A percentile compares a stretch with the other conserved stretches of the same genome.
Evolutionary conservation across 1,140 invertebrate species (phyloP).

Genomic region (Mya arenaria): DNA sequence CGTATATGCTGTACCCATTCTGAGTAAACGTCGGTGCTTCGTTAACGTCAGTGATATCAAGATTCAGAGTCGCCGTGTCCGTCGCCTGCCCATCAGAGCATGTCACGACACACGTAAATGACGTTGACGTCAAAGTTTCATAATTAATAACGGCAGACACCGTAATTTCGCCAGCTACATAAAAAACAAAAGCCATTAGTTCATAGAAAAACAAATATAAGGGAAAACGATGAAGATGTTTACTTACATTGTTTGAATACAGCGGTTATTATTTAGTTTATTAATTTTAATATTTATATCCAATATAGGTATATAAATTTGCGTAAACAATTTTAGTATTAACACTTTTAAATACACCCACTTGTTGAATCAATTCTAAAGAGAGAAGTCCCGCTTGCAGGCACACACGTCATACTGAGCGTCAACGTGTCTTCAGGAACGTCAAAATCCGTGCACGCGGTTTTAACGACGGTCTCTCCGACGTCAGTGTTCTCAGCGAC

Average conservation of each 20-base stretch:
- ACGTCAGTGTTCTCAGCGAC: conserved; percentile 10
- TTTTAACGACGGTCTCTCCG: neutral
- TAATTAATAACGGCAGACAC: conserved; percentile 12
- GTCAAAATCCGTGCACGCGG: conserved; percentile 25
- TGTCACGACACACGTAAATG: conserved; percentile 35
- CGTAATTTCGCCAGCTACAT: too few relatives aligned
- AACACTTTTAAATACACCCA: neutral
- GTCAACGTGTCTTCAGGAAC: conserved; percentile 1
- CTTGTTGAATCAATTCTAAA: conserved; percentile 9
- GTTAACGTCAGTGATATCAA: conserved; percentile 34
- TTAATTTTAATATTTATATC: too few relatives aligned
- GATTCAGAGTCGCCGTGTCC: conserved; percentile 17
- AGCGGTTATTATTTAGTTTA: too few relatives aligned
- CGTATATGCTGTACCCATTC: conserved; percentile 23
- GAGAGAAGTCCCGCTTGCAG: neutral
- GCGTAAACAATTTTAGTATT: neutral
- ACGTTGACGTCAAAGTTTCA: neutral
- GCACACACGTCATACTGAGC: conserved; percentile 3
- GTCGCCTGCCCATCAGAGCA: conserved; percentile 24
- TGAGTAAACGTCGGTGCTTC: conserved; percentile 28
- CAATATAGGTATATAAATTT: neutral
- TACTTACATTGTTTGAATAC: too few relatives aligned
- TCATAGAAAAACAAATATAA: too few relatives aligned
- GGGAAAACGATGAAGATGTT: too few relatives aligned
- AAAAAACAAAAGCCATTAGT: too few relatives aligned